phyloP scores from a whole-genome alignment of 2,797 vertebrate genomes.

The Poecilia picta region DNA sequence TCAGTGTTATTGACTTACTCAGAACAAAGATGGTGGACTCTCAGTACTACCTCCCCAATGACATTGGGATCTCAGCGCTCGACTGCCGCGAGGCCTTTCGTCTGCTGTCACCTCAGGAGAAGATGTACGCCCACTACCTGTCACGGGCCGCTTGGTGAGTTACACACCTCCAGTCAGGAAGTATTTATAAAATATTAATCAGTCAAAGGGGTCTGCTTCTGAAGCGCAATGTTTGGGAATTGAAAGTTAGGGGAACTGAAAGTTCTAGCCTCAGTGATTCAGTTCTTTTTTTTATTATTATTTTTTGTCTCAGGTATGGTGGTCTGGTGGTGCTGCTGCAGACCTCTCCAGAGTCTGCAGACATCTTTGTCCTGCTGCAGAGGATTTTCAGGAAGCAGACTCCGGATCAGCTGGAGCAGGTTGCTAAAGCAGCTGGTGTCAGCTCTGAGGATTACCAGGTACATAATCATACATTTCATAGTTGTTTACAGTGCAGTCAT shows the following conservation, averaged over 20 bases:
- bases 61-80: slow-evolving; percentile 87
- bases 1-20: slow-evolving; percentile 23
- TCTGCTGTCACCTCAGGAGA: slow-evolving; percentile 86
- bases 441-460: slow-evolving; percentile 91
- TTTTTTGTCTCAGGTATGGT: slow-evolving; percentile 72
- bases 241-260: not conserved
- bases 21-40: slow-evolving; percentile 86
- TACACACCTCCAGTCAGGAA: not conserved
- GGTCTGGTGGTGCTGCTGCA: slow-evolving; percentile 90
- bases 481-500: not conserved
- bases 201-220: not conserved
- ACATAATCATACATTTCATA: not conserved
- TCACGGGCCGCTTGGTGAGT: slow-evolving; percentile 89
- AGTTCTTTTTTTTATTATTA: not conserved
- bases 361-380: slow-evolving; percentile 89
- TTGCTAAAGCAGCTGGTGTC: slow-evolving; percentile 82
- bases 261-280: not conserved
- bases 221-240: not conserved
- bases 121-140: slow-evolving; percentile 89
- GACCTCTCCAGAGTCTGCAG: slow-evolving; percentile 89
- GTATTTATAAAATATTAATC: not conserved
- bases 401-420: slow-evolving; percentile 78
- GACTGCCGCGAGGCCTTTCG: slow-evolving; percentile 89
- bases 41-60: slow-evolving; percentile 92
- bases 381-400: slow-evolving; percentile 87